phyloP scores from a whole-genome alignment of 92 coral and sea anemone genomes.

The Montipora capitata region DNA sequence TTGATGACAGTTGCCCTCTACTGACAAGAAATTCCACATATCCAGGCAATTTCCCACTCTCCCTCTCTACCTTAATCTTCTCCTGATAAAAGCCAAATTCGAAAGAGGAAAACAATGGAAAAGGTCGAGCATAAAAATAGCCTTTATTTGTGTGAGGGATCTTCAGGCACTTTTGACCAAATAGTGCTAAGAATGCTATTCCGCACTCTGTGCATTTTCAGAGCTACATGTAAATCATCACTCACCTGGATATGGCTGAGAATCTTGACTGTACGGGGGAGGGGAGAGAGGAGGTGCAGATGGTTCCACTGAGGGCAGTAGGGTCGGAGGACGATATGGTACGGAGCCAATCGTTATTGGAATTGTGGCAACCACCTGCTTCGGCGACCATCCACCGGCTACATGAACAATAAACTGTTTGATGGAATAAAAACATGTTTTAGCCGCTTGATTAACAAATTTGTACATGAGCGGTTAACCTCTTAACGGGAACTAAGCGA shows the following conservation, averaged over 20 bases:
- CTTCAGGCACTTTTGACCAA: no score
- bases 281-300: slow-evolving; percentile 43
- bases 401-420: slow-evolving; percentile 66
- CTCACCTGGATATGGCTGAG: slow-evolving; percentile 28
- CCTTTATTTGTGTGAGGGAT: no score
- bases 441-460: no score
- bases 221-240: not conserved
- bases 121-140: no score
- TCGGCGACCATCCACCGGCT: slow-evolving; percentile 27
- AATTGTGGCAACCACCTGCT: slow-evolving; percentile 46
- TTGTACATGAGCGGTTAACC: no score
- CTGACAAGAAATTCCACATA: no score
- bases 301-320: slow-evolving; percentile 13
- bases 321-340: slow-evolving; percentile 80
- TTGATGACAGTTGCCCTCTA: not conserved
- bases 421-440: not conserved
- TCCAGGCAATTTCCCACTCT: no score
- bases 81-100: no score
- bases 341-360: slow-evolving; percentile 95
- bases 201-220: not conserved
- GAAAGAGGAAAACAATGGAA: no score
- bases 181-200: no score
- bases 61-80: no score
- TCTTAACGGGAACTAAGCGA: no score
- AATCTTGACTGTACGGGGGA: slow-evolving; percentile 22